These are phyloP conservation scores for Exocentrus adspersus DNA, from an alignment of 2,888 invertebrate genomes.

Conservation along the genomic window DNA sequence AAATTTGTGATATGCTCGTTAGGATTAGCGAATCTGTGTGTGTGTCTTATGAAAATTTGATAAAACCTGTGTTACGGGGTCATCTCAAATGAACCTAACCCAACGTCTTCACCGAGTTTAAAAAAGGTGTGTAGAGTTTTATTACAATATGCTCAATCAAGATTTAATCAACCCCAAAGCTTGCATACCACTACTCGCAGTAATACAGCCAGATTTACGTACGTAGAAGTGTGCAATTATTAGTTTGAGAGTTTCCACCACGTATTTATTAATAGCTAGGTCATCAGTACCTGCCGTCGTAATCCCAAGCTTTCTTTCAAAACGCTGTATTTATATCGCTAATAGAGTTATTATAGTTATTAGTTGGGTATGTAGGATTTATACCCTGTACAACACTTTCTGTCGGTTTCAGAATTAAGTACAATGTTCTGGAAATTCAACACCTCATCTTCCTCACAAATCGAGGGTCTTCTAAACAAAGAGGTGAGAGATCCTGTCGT, in stretches of 20 bases:
- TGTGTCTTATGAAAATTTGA: conserved; percentile 53
- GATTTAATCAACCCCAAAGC: no score
- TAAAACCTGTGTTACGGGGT: conserved; percentile 53
- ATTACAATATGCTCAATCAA: conserved; percentile 33
- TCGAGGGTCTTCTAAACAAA: conserved; percentile 80
- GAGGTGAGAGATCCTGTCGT: conserved; percentile 75
- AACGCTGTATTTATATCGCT: no score
- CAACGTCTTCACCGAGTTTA: conserved; percentile 55
- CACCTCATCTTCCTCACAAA: conserved; percentile 76
- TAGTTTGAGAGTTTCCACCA: no score
- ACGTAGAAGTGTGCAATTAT: no score
- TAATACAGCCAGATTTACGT: no score
- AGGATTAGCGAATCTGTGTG: conserved; percentile 50
- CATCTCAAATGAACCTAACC: conserved; percentile 63
- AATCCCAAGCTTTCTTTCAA: no score
- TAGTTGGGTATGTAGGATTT: no score
- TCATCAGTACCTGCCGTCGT: no score
- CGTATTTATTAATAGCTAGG: no score
- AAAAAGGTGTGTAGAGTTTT: conserved; percentile 43
- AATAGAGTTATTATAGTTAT: no score
- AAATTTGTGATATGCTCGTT: conserved; percentile 59
- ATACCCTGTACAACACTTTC: no score
- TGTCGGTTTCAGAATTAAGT: conserved; percentile 49
- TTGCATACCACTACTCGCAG: no score
- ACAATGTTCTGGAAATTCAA: conserved; percentile 87